Base-by-base conservation (phyloP, 2,888 invertebrate species). In the Ophraella communa region DNA sequence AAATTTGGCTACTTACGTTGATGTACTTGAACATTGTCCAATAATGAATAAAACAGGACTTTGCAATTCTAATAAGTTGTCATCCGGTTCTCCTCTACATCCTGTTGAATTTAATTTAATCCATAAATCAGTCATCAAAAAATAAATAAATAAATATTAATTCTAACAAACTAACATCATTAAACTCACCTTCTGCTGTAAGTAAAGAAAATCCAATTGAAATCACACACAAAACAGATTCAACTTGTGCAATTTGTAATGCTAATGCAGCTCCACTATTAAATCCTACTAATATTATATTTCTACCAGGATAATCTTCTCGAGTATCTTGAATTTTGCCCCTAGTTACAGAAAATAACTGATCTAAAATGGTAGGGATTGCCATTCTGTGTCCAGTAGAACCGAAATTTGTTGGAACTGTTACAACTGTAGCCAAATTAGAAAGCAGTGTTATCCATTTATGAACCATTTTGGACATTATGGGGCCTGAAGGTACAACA, bases 201-300 rank as follows among this genome's bases (percentile, higher is more conserved):
- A 87, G 85, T 63, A 89, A 85, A 0, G 93, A 92, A 78, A 94
- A 93, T 0, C 93, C 93, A 67, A 94, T 83, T 76, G 92, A 91
- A 18, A 94, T 85, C 2, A 92, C 88, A 54, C 91, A 91, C 20
- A 88, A 85, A 7, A 93, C 88, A 53, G 85, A 84, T 77, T 93
- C 92, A 58, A 89, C 84, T 76, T 91, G 85, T 0, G 91, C 89
- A 3, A 91, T 87, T 83, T 92, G 92, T 73, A 90, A 85, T 1
- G 93, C 92, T 42, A 93, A 81, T 0, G 91, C 85, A 14, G 91
- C 87, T n/a, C 92, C 92, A 30, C 89, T 87, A 76, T 91, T 89
- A 79, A 92, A 90, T 8, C 94, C 94, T 61, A 92, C 83, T n/a
- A 94, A 82, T 64, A 93, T 87, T 21, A 94, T 87, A 42, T 90